Conservation (phyloP, 2,113 vertebrate species). For the Glaucomys volans region DNA sequence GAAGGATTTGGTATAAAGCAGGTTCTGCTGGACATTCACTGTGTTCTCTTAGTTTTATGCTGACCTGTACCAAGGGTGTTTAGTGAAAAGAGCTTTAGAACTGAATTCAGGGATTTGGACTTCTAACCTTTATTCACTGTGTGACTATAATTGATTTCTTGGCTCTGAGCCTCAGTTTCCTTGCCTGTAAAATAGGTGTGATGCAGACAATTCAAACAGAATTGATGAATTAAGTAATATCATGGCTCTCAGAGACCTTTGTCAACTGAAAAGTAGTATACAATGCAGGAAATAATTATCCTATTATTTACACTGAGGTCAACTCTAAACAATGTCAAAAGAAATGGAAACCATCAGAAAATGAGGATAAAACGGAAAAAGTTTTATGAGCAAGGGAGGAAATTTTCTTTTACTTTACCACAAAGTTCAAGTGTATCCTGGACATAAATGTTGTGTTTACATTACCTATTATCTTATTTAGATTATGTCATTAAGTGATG, state of each 20-base stretch:
- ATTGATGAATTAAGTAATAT: not conserved
- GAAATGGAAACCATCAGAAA: not conserved
- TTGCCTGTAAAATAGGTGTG: not conserved
- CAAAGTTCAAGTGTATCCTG: not conserved
- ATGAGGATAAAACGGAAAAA: not conserved
- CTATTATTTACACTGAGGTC: not conserved
- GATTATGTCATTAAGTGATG: not conserved
- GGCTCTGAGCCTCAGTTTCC: not conserved
- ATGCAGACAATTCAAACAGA: not conserved
- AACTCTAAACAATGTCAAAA: not conserved
- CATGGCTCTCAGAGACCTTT: not conserved
- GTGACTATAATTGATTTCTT: not conserved
- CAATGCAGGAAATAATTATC: not conserved
- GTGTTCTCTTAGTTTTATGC: not conserved
- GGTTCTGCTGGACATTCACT: not conserved
- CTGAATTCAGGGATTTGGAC: not conserved
- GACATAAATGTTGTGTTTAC: not conserved
- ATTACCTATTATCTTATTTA: not conserved
- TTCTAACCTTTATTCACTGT: not conserved
- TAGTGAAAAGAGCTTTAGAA: not conserved
- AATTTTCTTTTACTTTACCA: not conserved
- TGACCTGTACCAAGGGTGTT: accelerated
- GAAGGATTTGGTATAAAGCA: not conserved
- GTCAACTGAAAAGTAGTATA: not conserved
- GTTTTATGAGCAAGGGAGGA: not conserved